These are phyloP conservation scores for Galaxea fascicularis DNA, from an alignment of 92 coral and sea anemone species.

Conservation along the genomic window DNA sequence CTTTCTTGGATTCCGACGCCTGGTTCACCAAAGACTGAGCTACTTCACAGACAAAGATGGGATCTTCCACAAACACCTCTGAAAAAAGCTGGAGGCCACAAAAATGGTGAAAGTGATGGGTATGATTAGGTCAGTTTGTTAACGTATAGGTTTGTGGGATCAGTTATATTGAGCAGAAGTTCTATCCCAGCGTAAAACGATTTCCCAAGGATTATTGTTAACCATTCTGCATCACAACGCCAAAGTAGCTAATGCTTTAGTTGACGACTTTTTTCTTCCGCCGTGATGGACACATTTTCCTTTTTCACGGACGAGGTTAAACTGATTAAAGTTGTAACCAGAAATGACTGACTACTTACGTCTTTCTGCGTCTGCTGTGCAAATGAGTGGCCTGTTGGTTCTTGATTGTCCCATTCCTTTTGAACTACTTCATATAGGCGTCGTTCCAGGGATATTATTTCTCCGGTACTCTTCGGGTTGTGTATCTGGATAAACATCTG, in stretches of 20 bases:
- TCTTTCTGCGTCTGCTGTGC: conserved; percentile 96
- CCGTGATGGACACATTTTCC: too few relatives aligned
- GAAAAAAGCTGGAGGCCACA: conserved; percentile 75
- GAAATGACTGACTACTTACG: conserved; percentile 55
- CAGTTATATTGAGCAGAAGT: too few relatives aligned
- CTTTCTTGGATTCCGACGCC: conserved; percentile 84
- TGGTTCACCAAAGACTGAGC: conserved; percentile 93
- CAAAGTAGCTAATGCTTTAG: too few relatives aligned
- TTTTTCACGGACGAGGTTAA: too few relatives aligned
- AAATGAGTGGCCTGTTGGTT: conserved; percentile 84
- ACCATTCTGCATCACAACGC: too few relatives aligned
- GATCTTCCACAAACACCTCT: conserved; percentile 97
- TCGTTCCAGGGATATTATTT: conserved; percentile 89
- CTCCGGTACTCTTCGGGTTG: conserved; percentile 88
- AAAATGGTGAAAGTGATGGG: neutral
- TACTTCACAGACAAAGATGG: conserved; percentile 96
- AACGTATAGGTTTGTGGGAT: too few relatives aligned
- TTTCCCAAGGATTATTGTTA: too few relatives aligned
- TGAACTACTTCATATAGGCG: conserved; percentile 86
- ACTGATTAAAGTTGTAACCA: neutral
- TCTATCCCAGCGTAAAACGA: too few relatives aligned
- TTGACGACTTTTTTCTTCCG: too few relatives aligned
- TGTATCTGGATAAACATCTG: conserved; percentile 79
- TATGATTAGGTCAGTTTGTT: neutral
- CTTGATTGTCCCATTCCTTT: conserved; percentile 92